Evolutionary conservation across 2,113 vertebrate species (phyloP).

Genomic region (Gymnobelideus leadbeateri): DNA sequence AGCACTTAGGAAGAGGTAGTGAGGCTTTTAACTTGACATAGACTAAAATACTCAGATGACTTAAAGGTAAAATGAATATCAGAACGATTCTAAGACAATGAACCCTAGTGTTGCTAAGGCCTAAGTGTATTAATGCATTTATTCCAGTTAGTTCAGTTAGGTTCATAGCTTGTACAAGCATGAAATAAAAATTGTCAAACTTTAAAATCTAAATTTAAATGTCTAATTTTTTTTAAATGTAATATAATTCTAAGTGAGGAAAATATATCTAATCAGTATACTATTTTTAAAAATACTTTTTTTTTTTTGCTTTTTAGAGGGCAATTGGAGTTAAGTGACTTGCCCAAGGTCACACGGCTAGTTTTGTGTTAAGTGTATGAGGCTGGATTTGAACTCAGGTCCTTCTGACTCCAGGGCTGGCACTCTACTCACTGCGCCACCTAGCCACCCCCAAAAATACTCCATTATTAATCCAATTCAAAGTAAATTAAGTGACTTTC

Average conservation of each 20-base stretch:
- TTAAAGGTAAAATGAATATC: constrained; percentile 4
- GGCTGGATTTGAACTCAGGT: too few relatives aligned
- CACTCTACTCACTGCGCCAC: too few relatives aligned
- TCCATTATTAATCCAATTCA: neutral
- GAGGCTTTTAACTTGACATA: neutral
- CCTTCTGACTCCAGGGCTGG: too few relatives aligned
- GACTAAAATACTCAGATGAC: constrained; percentile 1
- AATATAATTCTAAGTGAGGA: too few relatives aligned
- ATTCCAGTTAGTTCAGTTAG: constrained; percentile 3
- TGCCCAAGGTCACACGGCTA: too few relatives aligned
- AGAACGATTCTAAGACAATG: constrained; percentile 7
- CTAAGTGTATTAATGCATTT: neutral
- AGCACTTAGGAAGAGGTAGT: neutral
- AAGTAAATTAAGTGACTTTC: neutral
- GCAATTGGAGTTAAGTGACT: too few relatives aligned
- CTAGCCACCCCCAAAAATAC: too few relatives aligned
- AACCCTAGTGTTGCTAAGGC: neutral
- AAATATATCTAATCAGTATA: neutral
- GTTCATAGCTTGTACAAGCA: neutral
- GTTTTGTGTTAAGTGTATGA: too few relatives aligned
- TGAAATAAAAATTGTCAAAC: neutral
- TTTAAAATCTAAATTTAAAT: neutral
- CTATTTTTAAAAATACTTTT: too few relatives aligned
- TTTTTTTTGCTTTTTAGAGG: too few relatives aligned
- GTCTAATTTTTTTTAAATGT: too few relatives aligned